A percentile compares a stretch with the other conserved stretches of the same genome.
Conservation (phyloP, 2,797 vertebrate species). For the Hydrolagus colliei region DNA sequence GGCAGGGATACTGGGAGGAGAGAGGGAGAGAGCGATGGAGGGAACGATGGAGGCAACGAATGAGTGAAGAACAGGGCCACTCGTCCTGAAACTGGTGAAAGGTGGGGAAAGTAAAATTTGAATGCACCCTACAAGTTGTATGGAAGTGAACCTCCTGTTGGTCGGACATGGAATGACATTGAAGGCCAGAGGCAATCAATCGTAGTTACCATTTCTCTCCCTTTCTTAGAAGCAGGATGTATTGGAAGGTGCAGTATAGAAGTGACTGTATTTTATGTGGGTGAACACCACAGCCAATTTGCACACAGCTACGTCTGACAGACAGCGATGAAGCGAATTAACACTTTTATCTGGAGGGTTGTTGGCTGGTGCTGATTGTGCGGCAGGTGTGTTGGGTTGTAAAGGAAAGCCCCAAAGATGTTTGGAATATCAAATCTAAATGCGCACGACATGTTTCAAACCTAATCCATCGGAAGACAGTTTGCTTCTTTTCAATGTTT, state of each 20-base stretch:
- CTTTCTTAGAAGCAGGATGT: background rate
- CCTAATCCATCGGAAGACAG: no score
- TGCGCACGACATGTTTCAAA: no score
- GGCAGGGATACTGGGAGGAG: background rate
- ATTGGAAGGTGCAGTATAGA: background rate
- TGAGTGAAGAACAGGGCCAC: constrained; percentile 31
- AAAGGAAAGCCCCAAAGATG: no score
- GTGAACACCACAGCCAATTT: no score
- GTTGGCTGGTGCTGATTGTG: no score
- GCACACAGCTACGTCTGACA: no score
- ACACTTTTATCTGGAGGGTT: no score
- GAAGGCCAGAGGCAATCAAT: background rate
- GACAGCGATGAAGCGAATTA: no score
- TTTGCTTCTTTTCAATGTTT: no score
- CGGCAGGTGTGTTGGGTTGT: no score
- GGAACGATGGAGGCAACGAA: constrained; percentile 33
- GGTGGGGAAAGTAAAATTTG: background rate
- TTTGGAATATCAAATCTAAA: no score
- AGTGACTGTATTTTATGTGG: background rate
- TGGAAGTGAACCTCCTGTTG: background rate
- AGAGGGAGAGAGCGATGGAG: constrained; percentile 24
- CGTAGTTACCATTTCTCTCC: background rate
- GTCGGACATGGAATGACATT: background rate
- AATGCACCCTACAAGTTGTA: background rate
- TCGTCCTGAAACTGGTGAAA: background rate